A percentile compares a stretch with the other conserved stretches of the same genome.
These are phyloP conservation scores for Chaetodon trifasciatus DNA, from an alignment of 2,797 vertebrate genomes.

Conservation along the genomic window DNA sequence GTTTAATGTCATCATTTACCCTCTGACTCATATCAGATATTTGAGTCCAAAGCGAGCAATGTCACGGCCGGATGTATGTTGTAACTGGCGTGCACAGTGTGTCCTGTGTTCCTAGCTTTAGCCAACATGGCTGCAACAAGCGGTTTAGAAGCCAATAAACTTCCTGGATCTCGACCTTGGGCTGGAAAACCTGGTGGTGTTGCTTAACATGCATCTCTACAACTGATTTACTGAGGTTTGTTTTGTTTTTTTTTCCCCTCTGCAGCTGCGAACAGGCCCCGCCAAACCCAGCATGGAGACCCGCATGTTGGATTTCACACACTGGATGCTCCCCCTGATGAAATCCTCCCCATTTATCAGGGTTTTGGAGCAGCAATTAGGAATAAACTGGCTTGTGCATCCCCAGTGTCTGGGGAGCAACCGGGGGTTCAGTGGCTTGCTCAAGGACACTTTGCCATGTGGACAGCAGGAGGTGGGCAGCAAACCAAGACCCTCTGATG, in stretches of 20 bases:
- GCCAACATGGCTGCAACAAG: slow-evolving; percentile 6
- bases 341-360: too few species aligned
- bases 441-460: too few species aligned
- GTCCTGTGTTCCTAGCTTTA: neutral
- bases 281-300: too few species aligned
- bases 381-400: too few species aligned
- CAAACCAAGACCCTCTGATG: too few species aligned
- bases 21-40: slow-evolving; percentile 16
- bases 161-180: neutral
- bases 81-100: neutral
- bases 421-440: too few species aligned
- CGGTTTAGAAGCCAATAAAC: neutral
- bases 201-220: neutral
- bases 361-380: too few species aligned
- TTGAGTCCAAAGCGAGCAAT: neutral
- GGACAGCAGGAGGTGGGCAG: too few species aligned
- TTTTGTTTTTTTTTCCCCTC: neutral
- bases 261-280: too few species aligned
- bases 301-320: too few species aligned
- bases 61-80: neutral
- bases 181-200: neutral
- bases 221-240: neutral
- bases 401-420: too few species aligned
- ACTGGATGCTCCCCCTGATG: too few species aligned
- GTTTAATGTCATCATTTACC: neutral